Conservation (phyloP, 2,113 vertebrate genomes). For the Chauna torquata region DNA sequence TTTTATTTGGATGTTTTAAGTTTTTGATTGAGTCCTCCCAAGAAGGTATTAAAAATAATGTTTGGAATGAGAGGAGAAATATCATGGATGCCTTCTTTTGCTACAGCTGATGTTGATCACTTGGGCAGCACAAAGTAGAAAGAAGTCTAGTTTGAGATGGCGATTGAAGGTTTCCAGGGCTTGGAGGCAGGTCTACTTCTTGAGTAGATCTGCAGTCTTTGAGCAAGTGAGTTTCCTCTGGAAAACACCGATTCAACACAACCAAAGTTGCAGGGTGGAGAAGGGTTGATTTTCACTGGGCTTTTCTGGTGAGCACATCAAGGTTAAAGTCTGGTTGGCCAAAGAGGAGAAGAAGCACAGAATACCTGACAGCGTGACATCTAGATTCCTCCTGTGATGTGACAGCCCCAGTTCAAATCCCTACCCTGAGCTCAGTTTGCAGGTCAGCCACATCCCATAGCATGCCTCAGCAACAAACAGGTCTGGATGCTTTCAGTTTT, state of each 20-base stretch:
- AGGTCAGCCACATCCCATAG: neutral
- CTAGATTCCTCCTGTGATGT: neutral
- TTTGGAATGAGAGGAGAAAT: neutral
- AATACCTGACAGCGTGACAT: neutral
- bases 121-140: neutral
- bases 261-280: neutral
- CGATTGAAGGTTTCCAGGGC: neutral
- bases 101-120: neutral
- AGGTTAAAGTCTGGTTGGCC: neutral
- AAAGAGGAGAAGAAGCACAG: neutral
- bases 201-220: neutral
- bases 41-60: neutral
- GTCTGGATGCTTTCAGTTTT: neutral
- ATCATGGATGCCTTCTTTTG: neutral
- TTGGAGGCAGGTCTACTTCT: neutral
- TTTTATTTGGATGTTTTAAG: neutral
- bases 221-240: neutral
- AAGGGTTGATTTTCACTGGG: neutral
- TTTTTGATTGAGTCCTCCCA: neutral
- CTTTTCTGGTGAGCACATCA: neutral
- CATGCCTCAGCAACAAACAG: neutral
- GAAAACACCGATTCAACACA: neutral
- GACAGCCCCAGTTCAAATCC: neutral
- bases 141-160: neutral
- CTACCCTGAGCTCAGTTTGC: neutral